Evolutionary conservation across 2,797 vertebrate species (phyloP).

Genomic region (Corythornis leucogaster): DNA sequence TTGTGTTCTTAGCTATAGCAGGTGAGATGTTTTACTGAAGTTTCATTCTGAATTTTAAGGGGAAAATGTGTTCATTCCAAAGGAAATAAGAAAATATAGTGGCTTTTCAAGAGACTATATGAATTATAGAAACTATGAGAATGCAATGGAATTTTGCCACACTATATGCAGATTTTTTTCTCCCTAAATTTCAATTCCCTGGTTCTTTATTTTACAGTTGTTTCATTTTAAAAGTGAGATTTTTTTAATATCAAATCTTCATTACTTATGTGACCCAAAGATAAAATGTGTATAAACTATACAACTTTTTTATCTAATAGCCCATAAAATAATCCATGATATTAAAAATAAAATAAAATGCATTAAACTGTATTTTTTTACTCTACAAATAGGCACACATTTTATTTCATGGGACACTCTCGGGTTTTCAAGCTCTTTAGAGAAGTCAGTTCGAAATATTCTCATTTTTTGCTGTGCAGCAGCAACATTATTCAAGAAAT

Average conservation of each 20-base stretch:
- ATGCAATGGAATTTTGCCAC: background rate
- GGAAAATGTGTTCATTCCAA: background rate
- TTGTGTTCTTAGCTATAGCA: background rate
- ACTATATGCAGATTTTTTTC: background rate
- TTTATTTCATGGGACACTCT: background rate
- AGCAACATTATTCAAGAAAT: background rate
- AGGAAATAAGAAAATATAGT: background rate
- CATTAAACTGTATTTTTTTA: background rate
- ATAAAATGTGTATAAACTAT: background rate
- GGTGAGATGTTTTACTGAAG: background rate
- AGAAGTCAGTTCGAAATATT: background rate
- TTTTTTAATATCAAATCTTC: background rate
- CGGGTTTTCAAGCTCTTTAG: background rate
- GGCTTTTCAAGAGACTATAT: background rate
- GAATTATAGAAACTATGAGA: background rate
- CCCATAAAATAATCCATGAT: background rate
- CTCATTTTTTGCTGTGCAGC: rapidly evolving
- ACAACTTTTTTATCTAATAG: background rate
- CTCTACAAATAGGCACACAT: background rate
- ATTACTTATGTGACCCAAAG: background rate
- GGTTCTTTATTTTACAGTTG: background rate
- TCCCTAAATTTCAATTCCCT: background rate
- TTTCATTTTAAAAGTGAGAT: background rate
- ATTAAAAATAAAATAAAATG: background rate
- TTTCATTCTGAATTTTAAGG: background rate